Evolutionary conservation across 2,113 vertebrate species (phyloP).

Genomic region (Pampusana beccarii): DNA sequence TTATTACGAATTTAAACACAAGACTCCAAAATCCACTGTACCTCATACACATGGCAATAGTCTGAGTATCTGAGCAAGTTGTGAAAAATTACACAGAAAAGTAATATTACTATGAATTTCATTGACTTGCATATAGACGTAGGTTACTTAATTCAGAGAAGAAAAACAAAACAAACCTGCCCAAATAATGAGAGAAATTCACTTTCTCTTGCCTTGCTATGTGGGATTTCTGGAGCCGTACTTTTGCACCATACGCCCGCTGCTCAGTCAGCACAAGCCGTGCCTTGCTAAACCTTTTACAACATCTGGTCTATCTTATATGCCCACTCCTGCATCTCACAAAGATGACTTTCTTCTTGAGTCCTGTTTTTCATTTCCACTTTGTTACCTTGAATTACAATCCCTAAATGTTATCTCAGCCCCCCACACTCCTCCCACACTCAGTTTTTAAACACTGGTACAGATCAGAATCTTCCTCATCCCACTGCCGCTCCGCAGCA

Average conservation of each 20-base stretch:
- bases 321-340: not conserved
- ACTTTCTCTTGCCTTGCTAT: not conserved
- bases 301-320: not conserved
- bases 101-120: fast-evolving
- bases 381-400: not conserved
- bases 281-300: not conserved
- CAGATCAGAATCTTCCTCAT: not conserved
- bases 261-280: not conserved
- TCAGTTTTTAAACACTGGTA: not conserved
- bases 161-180: not conserved
- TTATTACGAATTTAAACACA: not conserved
- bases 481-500: not conserved
- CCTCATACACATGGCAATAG: no score
- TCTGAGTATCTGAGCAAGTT: not conserved
- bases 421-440: not conserved
- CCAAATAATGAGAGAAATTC: not conserved
- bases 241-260: not conserved
- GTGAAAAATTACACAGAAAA: not conserved
- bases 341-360: fast-evolving
- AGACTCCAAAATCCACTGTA: fast-evolving
- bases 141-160: not conserved
- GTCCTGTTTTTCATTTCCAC: not conserved
- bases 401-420: not conserved
- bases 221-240: not conserved
- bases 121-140: not conserved